Percentiles rank a stretch among this genome's conserved stretches.
Evolutionary conservation across 2,888 invertebrate genomes (phyloP).

Genomic region (Orchestes rusci): DNA sequence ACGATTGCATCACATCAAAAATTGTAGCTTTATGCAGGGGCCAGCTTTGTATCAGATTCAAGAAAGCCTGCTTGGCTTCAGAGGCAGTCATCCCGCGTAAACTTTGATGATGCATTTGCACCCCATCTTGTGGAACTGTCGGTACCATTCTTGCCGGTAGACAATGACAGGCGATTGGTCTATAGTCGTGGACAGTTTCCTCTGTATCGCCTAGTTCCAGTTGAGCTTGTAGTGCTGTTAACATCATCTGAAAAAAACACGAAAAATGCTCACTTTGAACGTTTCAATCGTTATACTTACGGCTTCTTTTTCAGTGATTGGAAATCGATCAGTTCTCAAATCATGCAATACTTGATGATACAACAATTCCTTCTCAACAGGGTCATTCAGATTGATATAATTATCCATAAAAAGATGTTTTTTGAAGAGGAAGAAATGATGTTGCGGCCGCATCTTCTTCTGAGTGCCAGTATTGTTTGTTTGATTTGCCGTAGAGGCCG

Average conservation of each 20-base stretch:
- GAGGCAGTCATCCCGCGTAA: constrained; percentile 78
- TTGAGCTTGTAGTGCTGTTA: constrained; percentile 90
- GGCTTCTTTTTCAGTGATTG: constrained; percentile 90
- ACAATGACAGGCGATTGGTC: constrained; percentile 69
- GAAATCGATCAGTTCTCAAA: constrained; percentile 83
- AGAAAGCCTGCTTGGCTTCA: constrained; percentile 86
- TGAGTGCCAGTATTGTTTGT: constrained; percentile 38
- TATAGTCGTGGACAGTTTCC: constrained; percentile 57
- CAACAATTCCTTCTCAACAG: constrained; percentile 87
- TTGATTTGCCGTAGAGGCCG: constrained; percentile 53
- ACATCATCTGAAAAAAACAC: constrained; percentile 64
- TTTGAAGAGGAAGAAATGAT: constrained; percentile 68
- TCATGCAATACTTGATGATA: constrained; percentile 92
- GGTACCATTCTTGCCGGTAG: constrained; percentile 78
- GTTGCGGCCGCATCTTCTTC: constrained; percentile 44
- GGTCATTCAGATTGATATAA: constrained; percentile 70
- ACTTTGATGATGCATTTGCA: constrained; percentile 86
- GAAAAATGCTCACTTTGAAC: too few relatives aligned
- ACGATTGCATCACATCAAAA: constrained; percentile 95
- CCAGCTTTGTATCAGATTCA: constrained; percentile 90
- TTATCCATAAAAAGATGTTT: constrained; percentile 78
- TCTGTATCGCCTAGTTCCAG: constrained; percentile 81
- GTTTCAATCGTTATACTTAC: too few relatives aligned
- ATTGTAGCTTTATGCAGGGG: constrained; percentile 88
- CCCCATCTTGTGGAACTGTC: constrained; percentile 71